phyloP scores from a whole-genome alignment of 2,113 vertebrate species.

The Prolemur simus region DNA sequence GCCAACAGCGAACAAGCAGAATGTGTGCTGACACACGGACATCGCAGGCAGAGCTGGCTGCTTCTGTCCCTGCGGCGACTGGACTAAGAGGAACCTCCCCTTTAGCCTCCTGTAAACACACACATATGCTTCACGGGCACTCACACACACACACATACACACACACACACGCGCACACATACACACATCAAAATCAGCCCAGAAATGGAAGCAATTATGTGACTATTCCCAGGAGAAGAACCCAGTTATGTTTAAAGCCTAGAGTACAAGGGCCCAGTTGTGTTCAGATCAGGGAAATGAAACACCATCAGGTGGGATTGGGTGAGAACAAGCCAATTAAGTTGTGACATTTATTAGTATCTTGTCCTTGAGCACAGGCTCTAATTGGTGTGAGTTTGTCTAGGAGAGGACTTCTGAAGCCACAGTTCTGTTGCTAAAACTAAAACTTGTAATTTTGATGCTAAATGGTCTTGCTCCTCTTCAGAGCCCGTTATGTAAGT shows the following conservation, averaged over 20 bases:
- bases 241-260: conserved; percentile 19
- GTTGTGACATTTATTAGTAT: conserved; percentile 69
- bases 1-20: conserved; percentile 34
- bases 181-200: background rate
- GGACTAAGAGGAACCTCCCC: conserved; percentile 23
- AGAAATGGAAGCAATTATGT: conserved; percentile 22
- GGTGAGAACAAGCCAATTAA: conserved; percentile 72
- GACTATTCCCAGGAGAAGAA: conserved; percentile 48
- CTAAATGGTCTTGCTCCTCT: conserved; percentile 42
- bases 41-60: background rate
- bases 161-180: background rate
- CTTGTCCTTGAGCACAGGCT: conserved; percentile 53
- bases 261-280: conserved; percentile 27
- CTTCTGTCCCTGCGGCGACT: background rate
- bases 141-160: background rate
- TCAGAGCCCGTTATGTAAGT: conserved; percentile 42
- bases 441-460: conserved; percentile 40
- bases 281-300: conserved; percentile 62
- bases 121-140: background rate
- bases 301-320: conserved; percentile 56
- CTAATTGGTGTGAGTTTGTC: conserved; percentile 64
- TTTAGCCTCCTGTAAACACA: background rate
- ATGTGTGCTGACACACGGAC: conserved; percentile 20
- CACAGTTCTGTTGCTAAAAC: conserved; percentile 62
- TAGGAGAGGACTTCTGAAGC: conserved; percentile 47